Percentiles rank a stretch among this genome's conserved stretches.
phyloP scores from a whole-genome alignment of 2,888 invertebrate genomes.

The Aspidiotus destructor region DNA sequence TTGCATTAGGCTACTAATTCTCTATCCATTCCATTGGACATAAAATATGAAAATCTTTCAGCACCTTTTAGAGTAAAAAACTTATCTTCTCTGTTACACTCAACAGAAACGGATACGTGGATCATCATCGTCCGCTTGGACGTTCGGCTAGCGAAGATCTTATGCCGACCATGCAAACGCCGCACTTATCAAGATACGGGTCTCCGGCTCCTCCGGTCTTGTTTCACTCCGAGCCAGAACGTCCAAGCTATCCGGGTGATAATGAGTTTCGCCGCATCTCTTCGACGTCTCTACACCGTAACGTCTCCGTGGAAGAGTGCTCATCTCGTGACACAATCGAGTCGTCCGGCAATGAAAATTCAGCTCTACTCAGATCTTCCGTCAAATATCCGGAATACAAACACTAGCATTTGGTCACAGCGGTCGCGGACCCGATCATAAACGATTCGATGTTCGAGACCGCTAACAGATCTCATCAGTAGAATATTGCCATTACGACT shows the following conservation, averaged over 20 bases:
- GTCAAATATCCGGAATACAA: slow-evolving; percentile 33
- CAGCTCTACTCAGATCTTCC: slow-evolving; percentile 27
- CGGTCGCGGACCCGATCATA: neutral
- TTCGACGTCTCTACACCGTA: slow-evolving; percentile 22
- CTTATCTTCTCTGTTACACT: slow-evolving; percentile 3
- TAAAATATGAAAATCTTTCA: no score
- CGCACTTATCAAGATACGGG: slow-evolving; percentile 34
- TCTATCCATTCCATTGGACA: no score
- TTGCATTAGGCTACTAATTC: no score
- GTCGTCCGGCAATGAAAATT: slow-evolving; percentile 33
- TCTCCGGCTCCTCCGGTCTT: slow-evolving; percentile 35
- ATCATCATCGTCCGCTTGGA: slow-evolving; percentile 66
- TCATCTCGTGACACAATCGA: slow-evolving; percentile 33
- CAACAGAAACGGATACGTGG: slow-evolving; percentile 28
- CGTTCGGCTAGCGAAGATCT: slow-evolving; percentile 87
- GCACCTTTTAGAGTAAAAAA: no score
- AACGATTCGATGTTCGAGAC: slow-evolving; percentile 7
- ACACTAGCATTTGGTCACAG: neutral
- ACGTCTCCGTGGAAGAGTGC: slow-evolving; percentile 26
- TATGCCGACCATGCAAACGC: slow-evolving; percentile 48
- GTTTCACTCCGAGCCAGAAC: slow-evolving; percentile 43
- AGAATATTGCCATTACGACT: neutral
- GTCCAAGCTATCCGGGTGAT: slow-evolving; percentile 50
- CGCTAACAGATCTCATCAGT: no score
- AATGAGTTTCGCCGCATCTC: slow-evolving; percentile 21